These are phyloP conservation scores for Protonemura montana DNA, from an alignment of 2,888 invertebrate genomes.

Conservation along the genomic window DNA sequence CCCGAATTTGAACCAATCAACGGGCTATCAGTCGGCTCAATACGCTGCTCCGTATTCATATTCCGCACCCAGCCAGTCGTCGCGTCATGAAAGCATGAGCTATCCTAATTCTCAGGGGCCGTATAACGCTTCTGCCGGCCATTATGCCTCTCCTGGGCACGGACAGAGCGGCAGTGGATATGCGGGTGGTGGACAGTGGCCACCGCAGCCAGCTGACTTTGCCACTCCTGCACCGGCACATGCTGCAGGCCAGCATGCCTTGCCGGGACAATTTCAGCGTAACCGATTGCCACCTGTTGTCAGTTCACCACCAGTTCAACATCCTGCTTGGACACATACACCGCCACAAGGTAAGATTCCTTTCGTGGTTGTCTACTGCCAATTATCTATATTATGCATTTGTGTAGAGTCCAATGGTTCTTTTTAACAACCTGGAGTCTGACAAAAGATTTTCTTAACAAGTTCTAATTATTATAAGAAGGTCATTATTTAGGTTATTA, in stretches of 20 bases:
- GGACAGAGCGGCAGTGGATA: constrained; percentile 38
- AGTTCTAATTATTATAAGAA: no score
- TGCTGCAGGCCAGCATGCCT: constrained; percentile 47
- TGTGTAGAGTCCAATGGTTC: no score
- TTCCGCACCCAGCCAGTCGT: constrained; percentile 13
- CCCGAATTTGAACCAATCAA: constrained; percentile 42
- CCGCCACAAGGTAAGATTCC: constrained; percentile 27
- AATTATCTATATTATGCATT: no score
- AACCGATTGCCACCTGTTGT: constrained; percentile 44
- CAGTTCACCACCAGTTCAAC: constrained; percentile 39
- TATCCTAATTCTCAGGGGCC: constrained; percentile 46
- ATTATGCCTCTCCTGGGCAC: constrained; percentile 45
- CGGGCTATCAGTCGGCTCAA: constrained; percentile 28
- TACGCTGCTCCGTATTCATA: constrained; percentile 32
- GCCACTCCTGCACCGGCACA: constrained; percentile 42
- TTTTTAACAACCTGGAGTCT: no score
- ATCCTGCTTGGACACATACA: constrained; percentile 44
- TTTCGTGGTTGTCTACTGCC: no score
- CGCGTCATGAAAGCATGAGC: constrained; percentile 47
- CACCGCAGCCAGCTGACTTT: constrained; percentile 39
- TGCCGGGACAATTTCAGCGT: constrained; percentile 18
- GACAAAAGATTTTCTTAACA: no score
- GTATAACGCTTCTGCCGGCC: constrained; percentile 43
- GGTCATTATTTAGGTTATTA: no score
- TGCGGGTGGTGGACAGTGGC: constrained; percentile 37